Base-by-base conservation (phyloP, 37 sponge, comb jelly and placozoan genomes). In the Spongia lamella region DNA sequence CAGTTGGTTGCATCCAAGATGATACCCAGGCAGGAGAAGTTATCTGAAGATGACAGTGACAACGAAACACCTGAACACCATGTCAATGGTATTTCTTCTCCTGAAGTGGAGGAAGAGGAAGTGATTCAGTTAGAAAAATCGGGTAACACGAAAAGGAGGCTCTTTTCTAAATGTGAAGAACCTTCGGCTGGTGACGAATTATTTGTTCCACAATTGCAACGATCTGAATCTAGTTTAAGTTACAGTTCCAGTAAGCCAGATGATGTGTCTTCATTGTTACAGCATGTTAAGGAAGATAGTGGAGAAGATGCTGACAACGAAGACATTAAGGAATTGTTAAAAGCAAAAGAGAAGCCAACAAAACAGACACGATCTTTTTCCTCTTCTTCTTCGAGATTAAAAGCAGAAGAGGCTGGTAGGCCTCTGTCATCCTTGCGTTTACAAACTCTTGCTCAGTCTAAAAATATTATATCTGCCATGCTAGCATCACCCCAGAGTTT, bases 401-500 rank as follows among this genome's bases (percentile, higher is more conserved):
- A 43, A 5, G 9, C 47, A 58, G 29, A 29, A 27, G 60, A 58
- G 11, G 60, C 60, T 58, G 25, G 60, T 22, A 58, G 11, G 11
- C 11, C 29, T 58, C 13, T 29, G 29, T 27, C 29, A 15, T 14
- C 25, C 7, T 22, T 22, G 60, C 29, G 9, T 9, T 43, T 43
- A 5, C 24, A 50, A 27, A 25, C 26, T 17, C 17, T 27, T 3
- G 16, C 75, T 3, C 32, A 73, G 17, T 21, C 24, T 17, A 25
- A 73, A 30, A 9, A 31, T 37, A 67, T 93, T 30, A 39, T 93
- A 20, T 74, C 73, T 36, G 68, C 69, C 29, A 92, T 96, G 93
- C 85, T 96, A 1, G 85, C 96, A 20, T 87, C 96, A 24, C 90
- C 96, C 1, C 80, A 71, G 25, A 79, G 81, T 36, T 84, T 96